These are phyloP conservation scores for Salticus scenicus DNA, from an alignment of 2,888 invertebrate species.

Conservation along the genomic window DNA sequence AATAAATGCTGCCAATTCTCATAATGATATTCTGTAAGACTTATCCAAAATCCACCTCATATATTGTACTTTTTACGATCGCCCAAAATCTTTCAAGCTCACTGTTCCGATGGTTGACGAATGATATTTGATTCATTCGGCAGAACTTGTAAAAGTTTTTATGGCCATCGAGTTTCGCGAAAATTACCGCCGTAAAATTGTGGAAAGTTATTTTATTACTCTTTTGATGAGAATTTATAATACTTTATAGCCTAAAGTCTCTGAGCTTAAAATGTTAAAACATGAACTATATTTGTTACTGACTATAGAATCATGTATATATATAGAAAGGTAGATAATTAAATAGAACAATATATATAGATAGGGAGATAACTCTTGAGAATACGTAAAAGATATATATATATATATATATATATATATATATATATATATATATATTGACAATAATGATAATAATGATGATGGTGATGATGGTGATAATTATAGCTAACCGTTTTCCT, in stretches of 20 bases:
- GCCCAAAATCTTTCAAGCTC: not conserved
- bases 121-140: not conserved
- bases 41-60: not conserved
- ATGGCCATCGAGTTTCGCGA: not conserved
- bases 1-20: not conserved
- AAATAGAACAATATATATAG: too few relatives aligned
- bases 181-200: conserved; percentile 9
- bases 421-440: too few relatives aligned
- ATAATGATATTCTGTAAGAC: not conserved
- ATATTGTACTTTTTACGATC: not conserved
- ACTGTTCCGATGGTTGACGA: not conserved
- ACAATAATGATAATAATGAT: too few relatives aligned
- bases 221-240: conserved; percentile 4
- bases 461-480: too few relatives aligned
- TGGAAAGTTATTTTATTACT: not conserved
- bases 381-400: too few relatives aligned
- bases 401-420: too few relatives aligned
- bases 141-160: conserved; percentile 13
- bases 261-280: not conserved
- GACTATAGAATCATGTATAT: too few relatives aligned
- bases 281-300: not conserved
- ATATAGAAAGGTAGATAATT: too few relatives aligned
- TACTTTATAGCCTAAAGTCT: not conserved
- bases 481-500: too few relatives aligned
- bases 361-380: too few relatives aligned